These are phyloP conservation scores for Brachionus calyciflorus DNA, from an alignment of 1,140 invertebrate species.

Conservation along the genomic window DNA sequence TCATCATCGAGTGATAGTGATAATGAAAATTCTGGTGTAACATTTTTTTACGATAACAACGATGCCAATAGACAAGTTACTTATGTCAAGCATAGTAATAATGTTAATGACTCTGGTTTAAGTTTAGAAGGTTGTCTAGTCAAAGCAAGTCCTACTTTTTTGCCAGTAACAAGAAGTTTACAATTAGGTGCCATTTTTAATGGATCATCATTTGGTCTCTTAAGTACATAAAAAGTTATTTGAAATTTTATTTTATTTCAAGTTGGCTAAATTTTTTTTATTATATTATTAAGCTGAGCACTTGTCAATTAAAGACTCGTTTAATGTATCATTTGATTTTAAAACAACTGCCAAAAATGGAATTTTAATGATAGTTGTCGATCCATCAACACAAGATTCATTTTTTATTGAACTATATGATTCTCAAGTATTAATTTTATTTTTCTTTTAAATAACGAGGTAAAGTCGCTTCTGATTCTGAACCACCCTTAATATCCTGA, in stretches of 20 bases:
- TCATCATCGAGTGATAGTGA: not conserved
- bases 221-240: not conserved
- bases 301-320: constrained; percentile 18
- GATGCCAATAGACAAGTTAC: constrained; percentile 12
- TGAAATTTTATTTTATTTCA: not conserved
- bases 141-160: constrained; percentile 30
- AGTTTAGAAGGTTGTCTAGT: constrained; percentile 20
- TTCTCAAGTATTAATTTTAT: constrained; percentile 14
- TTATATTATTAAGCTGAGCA: constrained; percentile 6
- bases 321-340: constrained; percentile 42
- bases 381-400: constrained; percentile 9
- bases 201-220: constrained; percentile 22
- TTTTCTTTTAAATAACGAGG: no score
- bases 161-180: constrained; percentile 33
- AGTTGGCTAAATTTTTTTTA: not conserved
- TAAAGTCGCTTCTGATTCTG: no score
- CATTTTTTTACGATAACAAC: constrained; percentile 15
- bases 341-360: constrained; percentile 26
- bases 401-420: constrained; percentile 41
- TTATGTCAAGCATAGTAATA: constrained; percentile 9
- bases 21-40: not conserved
- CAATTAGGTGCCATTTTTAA: constrained; percentile 36
- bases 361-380: constrained; percentile 37
- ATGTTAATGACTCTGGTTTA: not conserved
- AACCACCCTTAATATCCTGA: no score